Evolutionary conservation across 1,140 invertebrate species (phyloP).

Genomic region (Teleopsis dalmanni): DNA sequence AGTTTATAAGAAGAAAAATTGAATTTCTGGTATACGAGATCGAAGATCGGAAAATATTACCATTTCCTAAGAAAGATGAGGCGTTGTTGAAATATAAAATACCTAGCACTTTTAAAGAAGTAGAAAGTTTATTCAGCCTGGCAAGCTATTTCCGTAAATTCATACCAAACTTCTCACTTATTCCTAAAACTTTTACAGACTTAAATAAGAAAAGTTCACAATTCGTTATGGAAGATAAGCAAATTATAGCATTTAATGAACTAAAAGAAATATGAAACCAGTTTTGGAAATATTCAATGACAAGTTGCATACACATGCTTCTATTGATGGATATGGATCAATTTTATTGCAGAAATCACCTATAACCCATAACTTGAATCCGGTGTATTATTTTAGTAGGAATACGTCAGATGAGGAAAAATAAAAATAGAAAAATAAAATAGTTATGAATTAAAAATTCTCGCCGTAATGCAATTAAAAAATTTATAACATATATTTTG

Average conservation of each 20-base stretch:
- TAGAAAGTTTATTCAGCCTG: conserved; percentile 12
- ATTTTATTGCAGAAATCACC: conserved; percentile 28
- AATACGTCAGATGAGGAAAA: conserved; percentile 16
- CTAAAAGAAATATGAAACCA: conserved; percentile 16
- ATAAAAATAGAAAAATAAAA: conserved; percentile 39
- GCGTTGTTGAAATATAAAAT: conserved; percentile 17
- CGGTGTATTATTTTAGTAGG: conserved; percentile 21
- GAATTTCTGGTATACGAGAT: conserved; percentile 2
- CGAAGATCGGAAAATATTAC: background rate
- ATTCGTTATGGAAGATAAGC: background rate
- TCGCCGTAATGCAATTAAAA: conserved; percentile 29
- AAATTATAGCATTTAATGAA: background rate
- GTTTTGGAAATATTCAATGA: conserved; percentile 33
- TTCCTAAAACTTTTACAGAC: conserved; percentile 11
- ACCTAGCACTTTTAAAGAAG: background rate
- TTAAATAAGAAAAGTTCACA: background rate
- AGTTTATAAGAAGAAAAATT: background rate
- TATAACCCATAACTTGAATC: conserved; percentile 42
- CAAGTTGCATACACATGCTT: conserved; percentile 38
- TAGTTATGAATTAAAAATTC: conserved; percentile 19
- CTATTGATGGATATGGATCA: conserved; percentile 22
- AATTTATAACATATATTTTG: conserved; percentile 18
- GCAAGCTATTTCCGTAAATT: conserved; percentile 25
- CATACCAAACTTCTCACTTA: conserved; percentile 17
- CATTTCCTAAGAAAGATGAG: conserved; percentile 34